Conservation (phyloP, 2,113 vertebrate genomes). For the Leptodactylus fuscus region DNA sequence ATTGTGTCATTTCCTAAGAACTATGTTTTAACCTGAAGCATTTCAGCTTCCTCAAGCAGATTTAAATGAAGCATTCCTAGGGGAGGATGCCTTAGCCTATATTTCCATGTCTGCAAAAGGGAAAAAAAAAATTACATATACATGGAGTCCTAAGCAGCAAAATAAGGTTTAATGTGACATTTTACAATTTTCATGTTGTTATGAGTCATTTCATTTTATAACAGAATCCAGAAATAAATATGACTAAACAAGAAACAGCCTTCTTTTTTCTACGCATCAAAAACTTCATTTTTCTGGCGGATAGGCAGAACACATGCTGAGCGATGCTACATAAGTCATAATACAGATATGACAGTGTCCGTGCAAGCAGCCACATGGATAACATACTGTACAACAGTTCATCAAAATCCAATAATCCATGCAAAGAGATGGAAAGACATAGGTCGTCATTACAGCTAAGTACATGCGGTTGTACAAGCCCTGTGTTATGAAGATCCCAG, state of each 20-base stretch:
- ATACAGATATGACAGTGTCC: background rate
- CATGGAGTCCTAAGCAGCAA: background rate
- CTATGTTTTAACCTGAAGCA: constrained; percentile 55
- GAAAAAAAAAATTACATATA: background rate
- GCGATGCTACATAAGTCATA: background rate
- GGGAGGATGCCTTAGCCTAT: constrained; percentile 54
- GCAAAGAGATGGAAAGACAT: too few relatives aligned
- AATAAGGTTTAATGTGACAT: constrained; percentile 7
- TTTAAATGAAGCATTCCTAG: constrained; percentile 54
- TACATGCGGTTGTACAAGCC: too few relatives aligned
- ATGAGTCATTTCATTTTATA: constrained; percentile 9
- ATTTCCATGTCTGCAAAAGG: constrained; percentile 16
- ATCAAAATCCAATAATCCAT: too few relatives aligned
- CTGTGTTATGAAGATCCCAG: too few relatives aligned
- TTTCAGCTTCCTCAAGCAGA: constrained; percentile 48
- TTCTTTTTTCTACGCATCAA: background rate
- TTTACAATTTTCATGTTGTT: constrained; percentile 17
- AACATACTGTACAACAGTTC: background rate
- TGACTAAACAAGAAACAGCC: constrained; percentile 6
- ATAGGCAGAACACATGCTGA: background rate
- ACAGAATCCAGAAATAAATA: constrained; percentile 3
- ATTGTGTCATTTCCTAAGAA: constrained; percentile 59
- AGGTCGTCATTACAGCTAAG: too few relatives aligned
- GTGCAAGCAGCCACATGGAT: background rate
- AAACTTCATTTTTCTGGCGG: background rate